Evolutionary conservation across 2,888 invertebrate genomes (phyloP).

Genomic region (Hesperia comma): DNA sequence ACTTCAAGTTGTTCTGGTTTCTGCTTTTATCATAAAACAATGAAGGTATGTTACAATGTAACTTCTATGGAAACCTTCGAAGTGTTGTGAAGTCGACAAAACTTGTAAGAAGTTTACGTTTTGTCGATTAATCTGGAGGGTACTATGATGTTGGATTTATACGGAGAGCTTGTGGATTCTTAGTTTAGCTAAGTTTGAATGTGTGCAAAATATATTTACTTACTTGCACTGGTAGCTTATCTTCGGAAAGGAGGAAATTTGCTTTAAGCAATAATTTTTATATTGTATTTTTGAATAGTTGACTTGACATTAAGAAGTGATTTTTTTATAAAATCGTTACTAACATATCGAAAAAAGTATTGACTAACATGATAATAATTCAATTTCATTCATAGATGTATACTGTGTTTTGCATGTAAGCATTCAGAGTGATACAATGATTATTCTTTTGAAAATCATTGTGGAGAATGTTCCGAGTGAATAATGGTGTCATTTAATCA

Average conservation of each 20-base stretch:
- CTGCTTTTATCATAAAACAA: slow-evolving; percentile 19
- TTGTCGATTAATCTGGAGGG: slow-evolving; percentile 13
- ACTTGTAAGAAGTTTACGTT: slow-evolving; percentile 17
- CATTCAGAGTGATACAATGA: slow-evolving; percentile 3
- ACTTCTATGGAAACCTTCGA: background rate
- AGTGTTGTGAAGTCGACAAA: slow-evolving; percentile 30
- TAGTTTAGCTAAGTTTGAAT: slow-evolving; percentile 17
- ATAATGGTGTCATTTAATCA: background rate
- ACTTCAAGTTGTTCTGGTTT: slow-evolving; percentile 7
- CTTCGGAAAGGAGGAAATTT: slow-evolving; percentile 41
- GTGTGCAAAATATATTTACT: slow-evolving; percentile 29
- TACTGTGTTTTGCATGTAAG: slow-evolving; percentile 2
- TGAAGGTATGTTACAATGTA: slow-evolving; percentile 12
- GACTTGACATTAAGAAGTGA: slow-evolving; percentile 44
- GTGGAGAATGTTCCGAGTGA: background rate
- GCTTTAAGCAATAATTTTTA: slow-evolving; percentile 56
- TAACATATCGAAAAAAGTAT: slow-evolving; percentile 49
- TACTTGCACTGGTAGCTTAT: slow-evolving; percentile 29
- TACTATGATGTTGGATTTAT: slow-evolving; percentile 11
- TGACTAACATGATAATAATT: slow-evolving; percentile 31
- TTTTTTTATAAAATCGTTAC: slow-evolving; percentile 49
- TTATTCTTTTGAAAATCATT: slow-evolving; percentile 12
- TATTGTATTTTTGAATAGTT: slow-evolving; percentile 55
- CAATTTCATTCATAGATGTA: background rate
- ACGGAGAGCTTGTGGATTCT: slow-evolving; percentile 5